These are phyloP conservation scores for Cossypha dichroa DNA, from an alignment of 2,797 vertebrate genomes.

Conservation along the genomic window DNA sequence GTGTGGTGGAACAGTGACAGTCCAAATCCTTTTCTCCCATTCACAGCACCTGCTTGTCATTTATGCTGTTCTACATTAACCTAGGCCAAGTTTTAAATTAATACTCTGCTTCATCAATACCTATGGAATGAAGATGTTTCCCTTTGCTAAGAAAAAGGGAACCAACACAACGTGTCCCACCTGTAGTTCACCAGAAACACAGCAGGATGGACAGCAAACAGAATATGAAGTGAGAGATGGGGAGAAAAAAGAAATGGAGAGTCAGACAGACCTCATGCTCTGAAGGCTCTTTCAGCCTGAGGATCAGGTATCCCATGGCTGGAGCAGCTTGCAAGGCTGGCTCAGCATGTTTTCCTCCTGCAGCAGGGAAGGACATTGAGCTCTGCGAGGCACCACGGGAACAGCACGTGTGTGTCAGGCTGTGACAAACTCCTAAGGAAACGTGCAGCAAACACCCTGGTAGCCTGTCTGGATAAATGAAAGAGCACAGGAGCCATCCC, in stretches of 20 bases:
- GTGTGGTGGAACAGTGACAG: background rate
- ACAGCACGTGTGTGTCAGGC: rapidly evolving
- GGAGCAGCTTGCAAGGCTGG: background rate
- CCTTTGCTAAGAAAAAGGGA: background rate
- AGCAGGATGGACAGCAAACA: background rate
- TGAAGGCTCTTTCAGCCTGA: background rate
- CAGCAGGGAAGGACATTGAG: background rate
- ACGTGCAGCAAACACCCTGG: background rate
- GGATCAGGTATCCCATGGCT: background rate
- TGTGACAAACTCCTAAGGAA: background rate
- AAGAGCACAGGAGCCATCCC: background rate
- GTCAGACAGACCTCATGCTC: background rate
- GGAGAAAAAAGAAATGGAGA: rapidly evolving
- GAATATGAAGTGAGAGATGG: background rate
- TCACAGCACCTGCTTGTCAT: background rate
- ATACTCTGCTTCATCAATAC: background rate
- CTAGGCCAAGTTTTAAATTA: background rate
- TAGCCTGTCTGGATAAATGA: background rate
- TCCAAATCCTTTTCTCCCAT: background rate
- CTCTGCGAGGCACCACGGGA: background rate
- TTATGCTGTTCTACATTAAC: background rate
- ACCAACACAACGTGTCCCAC: rapidly evolving
- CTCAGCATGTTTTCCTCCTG: background rate
- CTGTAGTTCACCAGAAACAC: rapidly evolving
- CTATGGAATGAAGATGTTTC: background rate